phyloP scores from a whole-genome alignment of 2,113 vertebrate species.

The Glaucidium brasilianum region DNA sequence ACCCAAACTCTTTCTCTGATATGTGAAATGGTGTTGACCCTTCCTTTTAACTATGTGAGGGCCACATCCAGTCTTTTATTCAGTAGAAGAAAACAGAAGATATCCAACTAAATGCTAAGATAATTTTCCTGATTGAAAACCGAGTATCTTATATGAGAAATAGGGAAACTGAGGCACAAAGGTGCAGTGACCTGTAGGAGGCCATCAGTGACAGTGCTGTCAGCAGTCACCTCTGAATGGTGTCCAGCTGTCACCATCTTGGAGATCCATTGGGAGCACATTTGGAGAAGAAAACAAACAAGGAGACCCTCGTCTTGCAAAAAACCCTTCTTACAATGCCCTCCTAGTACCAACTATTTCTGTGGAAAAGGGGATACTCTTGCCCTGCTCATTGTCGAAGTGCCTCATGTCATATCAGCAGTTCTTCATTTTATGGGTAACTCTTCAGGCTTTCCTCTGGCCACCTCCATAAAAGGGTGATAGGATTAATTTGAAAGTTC shows the following conservation, averaged over 20 bases:
- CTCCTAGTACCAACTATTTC: background rate
- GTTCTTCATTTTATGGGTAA: background rate
- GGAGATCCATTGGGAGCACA: background rate
- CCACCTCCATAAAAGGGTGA: background rate
- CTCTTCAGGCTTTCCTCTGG: background rate
- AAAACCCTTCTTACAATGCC: background rate
- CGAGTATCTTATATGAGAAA: background rate
- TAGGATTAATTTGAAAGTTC: background rate
- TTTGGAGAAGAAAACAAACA: background rate
- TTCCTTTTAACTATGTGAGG: background rate
- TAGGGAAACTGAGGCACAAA: background rate
- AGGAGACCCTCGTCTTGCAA: background rate
- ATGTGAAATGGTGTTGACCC: background rate
- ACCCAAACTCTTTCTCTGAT: background rate
- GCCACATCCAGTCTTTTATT: background rate
- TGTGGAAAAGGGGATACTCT: background rate
- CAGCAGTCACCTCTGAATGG: background rate
- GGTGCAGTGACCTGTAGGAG: background rate
- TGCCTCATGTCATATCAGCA: background rate
- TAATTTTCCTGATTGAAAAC: background rate
- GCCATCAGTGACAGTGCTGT: background rate
- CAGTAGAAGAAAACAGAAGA: background rate
- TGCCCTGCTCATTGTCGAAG: background rate
- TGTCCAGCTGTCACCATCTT: background rate
- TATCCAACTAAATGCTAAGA: background rate